A percentile compares a stretch with the other conserved stretches of the same genome.
phyloP scores from a whole-genome alignment of 2,113 vertebrate species.

The Sminthopsis crassicaudata region DNA sequence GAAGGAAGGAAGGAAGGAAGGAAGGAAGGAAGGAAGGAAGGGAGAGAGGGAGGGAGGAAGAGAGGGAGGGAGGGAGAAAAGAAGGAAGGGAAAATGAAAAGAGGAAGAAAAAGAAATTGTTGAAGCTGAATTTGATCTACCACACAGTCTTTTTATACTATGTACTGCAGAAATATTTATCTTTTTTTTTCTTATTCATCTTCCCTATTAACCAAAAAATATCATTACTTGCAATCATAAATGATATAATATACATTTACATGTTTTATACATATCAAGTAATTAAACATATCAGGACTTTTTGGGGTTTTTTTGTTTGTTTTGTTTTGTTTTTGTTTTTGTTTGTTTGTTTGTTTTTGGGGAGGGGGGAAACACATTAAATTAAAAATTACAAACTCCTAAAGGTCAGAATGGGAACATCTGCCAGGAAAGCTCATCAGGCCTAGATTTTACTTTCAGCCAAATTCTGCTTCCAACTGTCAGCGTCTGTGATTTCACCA shows the following conservation, averaged over 20 bases:
- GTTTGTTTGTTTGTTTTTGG: not conserved
- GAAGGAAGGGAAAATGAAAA: too few relatives aligned
- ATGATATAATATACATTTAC: not conserved
- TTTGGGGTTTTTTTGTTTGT: not conserved
- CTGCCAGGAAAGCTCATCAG: constrained; percentile 46
- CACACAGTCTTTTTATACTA: not conserved
- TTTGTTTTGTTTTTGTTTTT: too few relatives aligned
- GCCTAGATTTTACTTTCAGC: constrained; percentile 53
- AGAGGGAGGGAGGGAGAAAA: too few relatives aligned
- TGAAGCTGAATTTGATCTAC: not conserved
- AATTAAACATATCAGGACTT: not conserved
- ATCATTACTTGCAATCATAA: not conserved
- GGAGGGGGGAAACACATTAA: not conserved
- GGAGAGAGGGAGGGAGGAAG: too few relatives aligned
- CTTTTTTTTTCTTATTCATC: not conserved
- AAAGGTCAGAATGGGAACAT: constrained; percentile 18
- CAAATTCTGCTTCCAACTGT: constrained; percentile 40
- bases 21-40: too few relatives aligned
- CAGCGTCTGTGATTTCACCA: constrained; percentile 29
- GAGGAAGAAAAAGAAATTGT: not conserved
- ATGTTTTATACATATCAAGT: not conserved
- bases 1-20: too few relatives aligned
- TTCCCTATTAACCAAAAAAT: not conserved
- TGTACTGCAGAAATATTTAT: not conserved
- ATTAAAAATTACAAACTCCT: not conserved